These are phyloP conservation scores for Perodicticus potto DNA, from an alignment of 2,797 vertebrate species.

Conservation along the genomic window DNA sequence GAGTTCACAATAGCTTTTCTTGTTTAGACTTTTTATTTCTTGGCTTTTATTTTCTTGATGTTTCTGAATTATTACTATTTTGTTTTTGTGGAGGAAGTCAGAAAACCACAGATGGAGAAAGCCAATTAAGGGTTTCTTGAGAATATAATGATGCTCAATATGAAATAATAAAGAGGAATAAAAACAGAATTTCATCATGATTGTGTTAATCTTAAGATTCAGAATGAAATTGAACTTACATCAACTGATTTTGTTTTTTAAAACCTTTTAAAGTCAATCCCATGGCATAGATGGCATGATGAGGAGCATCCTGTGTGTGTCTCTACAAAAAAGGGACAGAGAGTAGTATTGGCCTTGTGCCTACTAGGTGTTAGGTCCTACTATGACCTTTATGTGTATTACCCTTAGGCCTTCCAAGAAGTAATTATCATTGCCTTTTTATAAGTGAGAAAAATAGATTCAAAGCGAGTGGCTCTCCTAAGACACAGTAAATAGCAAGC, in stretches of 20 bases:
- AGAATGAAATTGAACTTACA: neutral
- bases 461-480: neutral
- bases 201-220: neutral
- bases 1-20: neutral
- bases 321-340: neutral
- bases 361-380: neutral
- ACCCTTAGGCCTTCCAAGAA: neutral
- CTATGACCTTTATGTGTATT: neutral
- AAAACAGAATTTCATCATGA: neutral
- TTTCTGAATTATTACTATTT: neutral
- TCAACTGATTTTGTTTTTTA: neutral
- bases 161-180: neutral
- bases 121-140: neutral
- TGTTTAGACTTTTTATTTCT: neutral
- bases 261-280: neutral
- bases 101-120: neutral
- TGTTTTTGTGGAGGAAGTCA: neutral
- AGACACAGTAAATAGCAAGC: neutral
- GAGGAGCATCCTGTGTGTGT: neutral
- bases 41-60: neutral
- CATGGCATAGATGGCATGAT: neutral
- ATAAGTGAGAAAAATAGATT: slow-evolving; percentile 3
- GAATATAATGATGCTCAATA: neutral
- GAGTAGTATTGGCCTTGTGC: neutral
- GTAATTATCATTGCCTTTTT: neutral